Evolutionary conservation across 2,888 invertebrate species (phyloP).

Genomic region (Parnassius mnemosyne): DNA sequence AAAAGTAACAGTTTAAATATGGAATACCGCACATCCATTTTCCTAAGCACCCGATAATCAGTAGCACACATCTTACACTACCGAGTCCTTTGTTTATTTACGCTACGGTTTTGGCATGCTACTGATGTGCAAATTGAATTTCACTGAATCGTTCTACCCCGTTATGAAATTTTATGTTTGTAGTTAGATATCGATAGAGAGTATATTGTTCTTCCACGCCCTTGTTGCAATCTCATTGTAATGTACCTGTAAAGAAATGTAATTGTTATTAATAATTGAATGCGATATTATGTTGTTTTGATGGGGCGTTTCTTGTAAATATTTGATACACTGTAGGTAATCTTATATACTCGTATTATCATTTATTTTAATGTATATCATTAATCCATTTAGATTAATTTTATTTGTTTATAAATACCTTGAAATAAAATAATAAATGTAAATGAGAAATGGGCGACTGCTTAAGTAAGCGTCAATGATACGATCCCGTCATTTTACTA

Average conservation of each 20-base stretch:
- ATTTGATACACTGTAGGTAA: no score
- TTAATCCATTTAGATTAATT: no score
- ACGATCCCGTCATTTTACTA: no score
- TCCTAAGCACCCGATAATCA: slow-evolving; percentile 58
- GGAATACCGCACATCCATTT: slow-evolving; percentile 69
- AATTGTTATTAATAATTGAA: slow-evolving; percentile 29
- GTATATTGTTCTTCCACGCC: slow-evolving; percentile 51
- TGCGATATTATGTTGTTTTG: no score
- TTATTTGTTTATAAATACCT: no score
- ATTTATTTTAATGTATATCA: no score
- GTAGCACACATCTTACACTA: slow-evolving; percentile 56
- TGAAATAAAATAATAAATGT: no score
- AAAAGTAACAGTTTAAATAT: slow-evolving; percentile 70
- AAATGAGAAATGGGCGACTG: no score
- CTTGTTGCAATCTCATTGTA: slow-evolving; percentile 66
- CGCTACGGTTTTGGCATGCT: slow-evolving; percentile 40
- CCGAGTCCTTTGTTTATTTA: slow-evolving; percentile 32
- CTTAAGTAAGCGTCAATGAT: no score
- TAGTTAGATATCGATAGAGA: slow-evolving; percentile 64
- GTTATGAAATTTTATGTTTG: slow-evolving; percentile 61
- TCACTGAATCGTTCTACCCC: slow-evolving; percentile 22
- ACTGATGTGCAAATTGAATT: slow-evolving; percentile 25
- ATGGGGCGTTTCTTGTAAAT: no score
- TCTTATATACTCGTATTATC: no score
- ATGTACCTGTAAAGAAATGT: slow-evolving; percentile 62